Percentiles rank a stretch among this genome's conserved stretches.
phyloP scores from a whole-genome alignment of 2,888 invertebrate species.

The Axea sp. region DNA sequence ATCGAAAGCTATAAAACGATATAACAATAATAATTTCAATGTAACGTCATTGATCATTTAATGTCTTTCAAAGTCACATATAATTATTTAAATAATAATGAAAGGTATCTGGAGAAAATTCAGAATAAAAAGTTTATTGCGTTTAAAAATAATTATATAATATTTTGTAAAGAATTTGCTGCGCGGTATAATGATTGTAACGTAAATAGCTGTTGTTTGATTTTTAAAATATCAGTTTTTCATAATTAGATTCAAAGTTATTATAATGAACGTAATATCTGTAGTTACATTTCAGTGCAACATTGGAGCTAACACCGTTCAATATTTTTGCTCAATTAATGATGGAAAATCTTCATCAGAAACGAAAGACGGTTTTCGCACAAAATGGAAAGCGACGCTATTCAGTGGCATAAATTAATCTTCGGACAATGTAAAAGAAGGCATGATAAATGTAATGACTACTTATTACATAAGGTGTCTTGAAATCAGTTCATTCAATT shows the following conservation, averaged over 20 bases:
- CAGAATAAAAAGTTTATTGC: too few relatives aligned
- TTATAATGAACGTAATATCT: too few relatives aligned
- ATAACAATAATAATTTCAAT: slow-evolving; percentile 5
- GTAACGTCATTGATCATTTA: background rate
- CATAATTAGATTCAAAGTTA: too few relatives aligned
- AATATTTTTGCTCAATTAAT: slow-evolving; percentile 18
- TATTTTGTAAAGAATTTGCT: too few relatives aligned
- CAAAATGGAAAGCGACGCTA: slow-evolving; percentile 38
- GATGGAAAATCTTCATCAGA: slow-evolving; percentile 13
- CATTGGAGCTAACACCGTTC: too few relatives aligned
- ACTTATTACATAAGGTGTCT: slow-evolving; percentile 56
- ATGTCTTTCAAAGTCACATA: background rate
- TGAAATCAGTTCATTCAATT: slow-evolving; percentile 59
- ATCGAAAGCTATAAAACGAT: slow-evolving; percentile 3
- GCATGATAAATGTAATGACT: slow-evolving; percentile 56
- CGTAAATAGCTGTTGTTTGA: too few relatives aligned
- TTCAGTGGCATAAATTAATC: slow-evolving; percentile 44
- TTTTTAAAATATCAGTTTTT: too few relatives aligned
- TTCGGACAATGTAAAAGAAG: slow-evolving; percentile 49
- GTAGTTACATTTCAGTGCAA: background rate
- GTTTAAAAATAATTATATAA: too few relatives aligned
- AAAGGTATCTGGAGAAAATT: too few relatives aligned
- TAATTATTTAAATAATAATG: too few relatives aligned
- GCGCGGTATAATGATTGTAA: too few relatives aligned
- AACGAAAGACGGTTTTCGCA: slow-evolving; percentile 23